phyloP scores from a whole-genome alignment of 2,888 invertebrate genomes.

The Coenonympha glycerion region DNA sequence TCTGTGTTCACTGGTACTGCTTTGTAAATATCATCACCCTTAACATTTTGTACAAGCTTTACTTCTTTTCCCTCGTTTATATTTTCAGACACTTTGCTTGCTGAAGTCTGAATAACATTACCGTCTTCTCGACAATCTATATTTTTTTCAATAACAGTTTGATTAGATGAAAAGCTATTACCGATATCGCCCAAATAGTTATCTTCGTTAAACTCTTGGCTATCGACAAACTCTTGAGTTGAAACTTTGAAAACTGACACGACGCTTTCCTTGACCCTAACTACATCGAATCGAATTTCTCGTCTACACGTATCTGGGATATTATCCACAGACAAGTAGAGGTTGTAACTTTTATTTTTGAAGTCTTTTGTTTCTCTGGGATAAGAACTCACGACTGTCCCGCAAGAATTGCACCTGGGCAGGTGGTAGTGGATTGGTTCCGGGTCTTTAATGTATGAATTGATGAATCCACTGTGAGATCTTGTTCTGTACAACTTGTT shows the following conservation, averaged over 20 bases:
- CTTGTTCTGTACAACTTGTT: conserved; percentile 51
- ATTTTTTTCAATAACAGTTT: conserved; percentile 44
- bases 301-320: conserved; percentile 46
- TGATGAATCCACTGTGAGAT: conserved; percentile 63
- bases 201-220: conserved; percentile 67
- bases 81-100: not conserved
- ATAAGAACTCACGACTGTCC: conserved; percentile 43
- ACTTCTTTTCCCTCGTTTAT: not conserved
- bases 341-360: conserved; percentile 18
- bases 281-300: conserved; percentile 33
- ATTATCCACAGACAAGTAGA: conserved; percentile 53
- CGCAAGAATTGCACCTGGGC: conserved; percentile 54
- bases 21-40: conserved; percentile 30
- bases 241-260: conserved; percentile 43
- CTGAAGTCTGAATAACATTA: not conserved
- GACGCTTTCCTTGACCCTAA: conserved; percentile 43
- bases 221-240: conserved; percentile 54
- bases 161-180: conserved; percentile 52
- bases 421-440: conserved; percentile 64
- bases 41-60: not conserved
- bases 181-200: conserved; percentile 56
- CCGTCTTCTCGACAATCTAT: not conserved
- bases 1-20: conserved; percentile 35
- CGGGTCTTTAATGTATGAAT: conserved; percentile 55
- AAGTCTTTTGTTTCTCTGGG: conserved; percentile 36